Percentiles rank a stretch among this genome's conserved stretches.
Evolutionary conservation across 2,888 invertebrate species (phyloP).

Genomic region (Drosophila eohydei): DNA sequence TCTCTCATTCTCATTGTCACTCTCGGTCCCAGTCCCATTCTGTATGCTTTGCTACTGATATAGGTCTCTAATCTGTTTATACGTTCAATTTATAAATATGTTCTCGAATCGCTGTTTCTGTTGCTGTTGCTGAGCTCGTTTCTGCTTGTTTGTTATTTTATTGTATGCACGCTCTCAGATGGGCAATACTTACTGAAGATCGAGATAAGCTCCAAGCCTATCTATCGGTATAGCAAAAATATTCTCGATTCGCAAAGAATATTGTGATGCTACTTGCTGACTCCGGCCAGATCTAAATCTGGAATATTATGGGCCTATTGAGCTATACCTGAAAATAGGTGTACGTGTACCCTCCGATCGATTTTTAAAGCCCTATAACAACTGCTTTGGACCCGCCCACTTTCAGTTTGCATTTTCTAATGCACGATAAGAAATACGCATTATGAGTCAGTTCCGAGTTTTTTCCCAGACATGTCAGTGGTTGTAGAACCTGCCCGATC

Average conservation of each 20-base stretch:
- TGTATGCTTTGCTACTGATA: slow-evolving; percentile 46
- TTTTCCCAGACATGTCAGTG: slow-evolving; percentile 5
- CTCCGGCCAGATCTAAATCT: slow-evolving; percentile 5
- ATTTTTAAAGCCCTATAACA: background rate
- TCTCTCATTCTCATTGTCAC: background rate
- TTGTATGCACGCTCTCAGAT: background rate
- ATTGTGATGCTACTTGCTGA: slow-evolving; percentile 12
- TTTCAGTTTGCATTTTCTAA: background rate
- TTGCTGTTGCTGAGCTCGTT: slow-evolving; percentile 4
- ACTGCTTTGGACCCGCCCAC: background rate
- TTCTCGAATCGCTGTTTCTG: slow-evolving; percentile 17
- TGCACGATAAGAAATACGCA: slow-evolving; percentile 28
- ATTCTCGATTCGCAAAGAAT: background rate
- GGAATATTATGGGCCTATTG: background rate
- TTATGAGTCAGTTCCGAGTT: slow-evolving; percentile 30
- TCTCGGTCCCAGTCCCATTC: background rate
- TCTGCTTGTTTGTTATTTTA: background rate
- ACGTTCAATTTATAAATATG: slow-evolving; percentile 47
- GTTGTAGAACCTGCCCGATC: background rate
- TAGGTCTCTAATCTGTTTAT: slow-evolving; percentile 38
- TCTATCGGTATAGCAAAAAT: background rate
- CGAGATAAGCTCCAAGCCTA: slow-evolving; percentile 30
- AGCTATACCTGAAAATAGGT: background rate
- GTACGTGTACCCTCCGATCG: background rate
- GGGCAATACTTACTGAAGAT: slow-evolving; percentile 8